Evolutionary conservation across 2,888 invertebrate species (phyloP).

Genomic region (Cosmopolites sordidus): DNA sequence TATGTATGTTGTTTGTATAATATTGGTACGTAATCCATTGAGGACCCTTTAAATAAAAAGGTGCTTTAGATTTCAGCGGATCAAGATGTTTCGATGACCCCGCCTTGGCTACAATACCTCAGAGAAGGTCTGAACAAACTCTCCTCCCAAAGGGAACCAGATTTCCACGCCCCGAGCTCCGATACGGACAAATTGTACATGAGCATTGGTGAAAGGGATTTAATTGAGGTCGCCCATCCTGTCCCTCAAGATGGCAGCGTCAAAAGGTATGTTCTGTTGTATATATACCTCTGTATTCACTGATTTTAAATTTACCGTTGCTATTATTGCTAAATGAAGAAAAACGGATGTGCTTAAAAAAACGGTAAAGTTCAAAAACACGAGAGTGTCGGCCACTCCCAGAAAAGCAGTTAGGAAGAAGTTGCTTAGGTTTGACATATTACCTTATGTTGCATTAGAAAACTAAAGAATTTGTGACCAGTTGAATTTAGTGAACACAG

Average conservation of each 20-base stretch:
- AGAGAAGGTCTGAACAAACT: conserved; percentile 64
- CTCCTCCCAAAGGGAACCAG: conserved; percentile 54
- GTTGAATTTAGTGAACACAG: too few relatives aligned
- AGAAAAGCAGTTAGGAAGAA: neutral
- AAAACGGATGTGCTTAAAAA: neutral
- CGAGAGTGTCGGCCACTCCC: neutral
- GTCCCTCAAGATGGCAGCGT: conserved; percentile 54
- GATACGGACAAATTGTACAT: conserved; percentile 86
- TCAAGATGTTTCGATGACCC: conserved; percentile 48
- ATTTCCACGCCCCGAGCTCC: conserved; percentile 70
- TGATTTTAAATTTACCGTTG: too few relatives aligned
- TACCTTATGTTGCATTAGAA: too few relatives aligned
- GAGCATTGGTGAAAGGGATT: conserved; percentile 83
- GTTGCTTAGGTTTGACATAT: neutral
- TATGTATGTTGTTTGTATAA: too few relatives aligned
- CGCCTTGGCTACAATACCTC: conserved; percentile 74
- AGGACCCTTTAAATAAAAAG: too few relatives aligned
- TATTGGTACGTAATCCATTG: too few relatives aligned
- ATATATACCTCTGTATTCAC: too few relatives aligned
- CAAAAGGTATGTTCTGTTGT: conserved; percentile 47
- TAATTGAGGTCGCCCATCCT: conserved; percentile 90
- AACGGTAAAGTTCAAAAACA: neutral
- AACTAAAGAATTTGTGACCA: too few relatives aligned
- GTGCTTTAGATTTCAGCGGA: conserved; percentile 49
- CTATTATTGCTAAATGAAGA: neutral